Evolutionary conservation across 2,113 vertebrate genomes (phyloP), one percentile per base, ranked within the genome.

Genomic region (Tyto alba): DNA sequence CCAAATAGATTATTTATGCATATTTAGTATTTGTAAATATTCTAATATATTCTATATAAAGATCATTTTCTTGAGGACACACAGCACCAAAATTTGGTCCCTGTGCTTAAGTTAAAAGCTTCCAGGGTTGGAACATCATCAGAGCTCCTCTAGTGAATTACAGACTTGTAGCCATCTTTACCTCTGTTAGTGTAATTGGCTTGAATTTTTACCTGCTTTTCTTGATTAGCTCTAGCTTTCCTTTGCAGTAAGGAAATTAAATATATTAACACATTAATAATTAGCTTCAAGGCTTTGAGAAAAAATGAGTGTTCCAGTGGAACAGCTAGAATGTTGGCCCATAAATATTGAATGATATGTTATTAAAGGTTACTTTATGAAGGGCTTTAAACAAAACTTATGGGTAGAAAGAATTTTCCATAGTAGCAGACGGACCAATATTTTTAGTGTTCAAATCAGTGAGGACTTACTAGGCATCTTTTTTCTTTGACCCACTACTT

Each of bases 21-120:
- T 88, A 74, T 85, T 93, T 93, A 76, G 27, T 89, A 32, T 92
- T 95, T 85, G 60, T 66, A 80, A 91, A 73, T 85, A 81, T 80
- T 96, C 32, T 88, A 90, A 92, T 95, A 36, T 60, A 90, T 90
- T 93, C 85, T 23, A 85, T 60, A 83, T 43, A 69, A 73, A 87
- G 40, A n/a, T 92, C 2, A 64, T 92, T 76, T 94, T 72, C 83
- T 81, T 72, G 32, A 85, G 88, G 89, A 64, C 22, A 79, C 45
- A 75, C 23, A 77, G 19, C 40, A 76, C 21, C 45, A 85, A 93
- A 84, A 89, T 73, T 85, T 64, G 40, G 34, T 90, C 15, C 43
- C 43, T 47, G 21, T 59, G 45, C 30, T 81, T 82, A 23, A 83
- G 21, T 53, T 53, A 48, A 95, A 94, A 90, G 48, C 41, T 93